A percentile compares a stretch with the other conserved stretches of the same genome.
phyloP scores from a whole-genome alignment of 1,140 invertebrate genomes.

The Eulimnadia texana region DNA sequence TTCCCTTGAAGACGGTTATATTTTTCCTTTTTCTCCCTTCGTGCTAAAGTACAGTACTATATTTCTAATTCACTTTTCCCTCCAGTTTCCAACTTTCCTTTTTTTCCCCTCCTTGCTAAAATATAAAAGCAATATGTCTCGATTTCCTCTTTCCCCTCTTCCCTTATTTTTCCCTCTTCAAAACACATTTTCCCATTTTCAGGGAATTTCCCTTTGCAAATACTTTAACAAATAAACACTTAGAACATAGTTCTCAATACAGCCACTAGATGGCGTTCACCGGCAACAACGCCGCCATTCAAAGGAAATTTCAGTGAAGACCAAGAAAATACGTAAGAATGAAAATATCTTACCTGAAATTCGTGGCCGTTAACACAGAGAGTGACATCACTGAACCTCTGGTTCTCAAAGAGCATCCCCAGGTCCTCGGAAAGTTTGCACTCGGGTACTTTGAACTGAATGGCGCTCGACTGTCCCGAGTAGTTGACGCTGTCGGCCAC shows the following conservation, averaged over 20 bases:
- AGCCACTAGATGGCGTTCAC: not conserved
- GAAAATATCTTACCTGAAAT: conserved; percentile 44
- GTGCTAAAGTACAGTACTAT: too few relatives aligned
- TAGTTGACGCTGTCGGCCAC: conserved; percentile 96
- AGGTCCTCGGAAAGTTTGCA: conserved; percentile 88
- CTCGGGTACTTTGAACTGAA: conserved; percentile 95
- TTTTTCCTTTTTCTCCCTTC: too few relatives aligned
- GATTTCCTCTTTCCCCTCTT: too few relatives aligned
- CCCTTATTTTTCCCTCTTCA: too few relatives aligned
- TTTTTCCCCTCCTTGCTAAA: too few relatives aligned
- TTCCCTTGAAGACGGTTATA: too few relatives aligned
- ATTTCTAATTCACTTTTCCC: too few relatives aligned
- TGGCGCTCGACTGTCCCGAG: conserved; percentile 82
- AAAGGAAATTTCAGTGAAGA: not conserved
- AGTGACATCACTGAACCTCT: conserved; percentile 92
- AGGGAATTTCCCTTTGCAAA: too few relatives aligned
- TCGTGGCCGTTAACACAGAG: conserved; percentile 79
- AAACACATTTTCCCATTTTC: too few relatives aligned
- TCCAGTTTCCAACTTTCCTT: too few relatives aligned
- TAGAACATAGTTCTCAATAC: not conserved
- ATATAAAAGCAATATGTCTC: too few relatives aligned
- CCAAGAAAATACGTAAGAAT: not conserved
- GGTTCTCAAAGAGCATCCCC: conserved; percentile 82
- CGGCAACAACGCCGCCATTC: not conserved
- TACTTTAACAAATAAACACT: not conserved